phyloP scores from a whole-genome alignment of 2,888 invertebrate species.

The Heteropelma amictum region DNA sequence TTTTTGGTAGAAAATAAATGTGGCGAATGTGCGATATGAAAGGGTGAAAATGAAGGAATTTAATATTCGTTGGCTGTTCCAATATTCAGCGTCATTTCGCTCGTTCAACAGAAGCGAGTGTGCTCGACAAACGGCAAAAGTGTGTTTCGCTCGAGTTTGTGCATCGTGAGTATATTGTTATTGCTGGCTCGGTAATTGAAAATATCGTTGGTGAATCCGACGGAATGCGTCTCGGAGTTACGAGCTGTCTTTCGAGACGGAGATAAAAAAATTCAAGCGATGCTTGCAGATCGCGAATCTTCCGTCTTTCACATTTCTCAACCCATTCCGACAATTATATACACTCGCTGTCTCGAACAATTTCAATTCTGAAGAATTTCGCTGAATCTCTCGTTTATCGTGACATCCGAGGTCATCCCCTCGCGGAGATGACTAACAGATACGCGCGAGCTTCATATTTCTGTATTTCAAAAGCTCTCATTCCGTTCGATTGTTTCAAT shows the following conservation, averaged over 20 bases:
- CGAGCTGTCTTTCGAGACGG: constrained; percentile 23
- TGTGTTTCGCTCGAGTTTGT: constrained; percentile 5
- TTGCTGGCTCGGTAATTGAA: constrained; percentile 43
- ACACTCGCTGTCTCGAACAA: constrained; percentile 25
- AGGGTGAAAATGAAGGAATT: neutral
- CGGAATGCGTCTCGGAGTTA: constrained; percentile 43
- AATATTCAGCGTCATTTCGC: constrained; percentile 13
- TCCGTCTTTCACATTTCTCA: constrained; percentile 28
- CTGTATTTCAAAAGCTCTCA: constrained; percentile 12
- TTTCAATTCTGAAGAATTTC: constrained; percentile 36
- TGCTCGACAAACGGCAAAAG: constrained; percentile 3
- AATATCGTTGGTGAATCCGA: constrained; percentile 40
- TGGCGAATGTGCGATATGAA: neutral
- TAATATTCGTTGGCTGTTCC: neutral
- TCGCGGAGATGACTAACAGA: constrained; percentile 14
- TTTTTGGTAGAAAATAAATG: no score
- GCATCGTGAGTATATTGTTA: constrained; percentile 15
- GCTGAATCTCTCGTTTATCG: constrained; percentile 25
- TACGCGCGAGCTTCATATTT: no score
- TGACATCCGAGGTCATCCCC: neutral
- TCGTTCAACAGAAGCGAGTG: constrained; percentile 8
- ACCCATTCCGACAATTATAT: constrained; percentile 31
- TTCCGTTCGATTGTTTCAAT: constrained; percentile 13
- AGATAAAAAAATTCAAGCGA: neutral
- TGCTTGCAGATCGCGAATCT: constrained; percentile 25